phyloP scores from a whole-genome alignment of 2,113 vertebrate genomes.

The Plectropomus leopardus region DNA sequence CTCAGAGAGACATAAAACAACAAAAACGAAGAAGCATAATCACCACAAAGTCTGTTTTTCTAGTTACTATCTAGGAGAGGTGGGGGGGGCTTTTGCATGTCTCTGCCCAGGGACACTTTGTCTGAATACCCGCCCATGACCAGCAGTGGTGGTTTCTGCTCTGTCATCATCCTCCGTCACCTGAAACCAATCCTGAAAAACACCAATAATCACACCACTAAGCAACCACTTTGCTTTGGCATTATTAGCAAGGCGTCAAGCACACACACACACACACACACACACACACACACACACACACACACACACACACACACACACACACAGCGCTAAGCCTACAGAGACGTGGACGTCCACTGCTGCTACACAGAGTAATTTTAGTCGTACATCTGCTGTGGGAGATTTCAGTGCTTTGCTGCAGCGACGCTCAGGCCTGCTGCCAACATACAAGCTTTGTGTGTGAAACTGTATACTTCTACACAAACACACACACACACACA shows the following conservation, averaged over 20 bases:
- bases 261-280: background rate
- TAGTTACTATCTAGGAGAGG: too few species aligned
- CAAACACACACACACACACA: conserved; percentile 11
- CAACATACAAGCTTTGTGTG: background rate
- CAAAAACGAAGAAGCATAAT: too few species aligned
- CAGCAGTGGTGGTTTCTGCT: too few species aligned
- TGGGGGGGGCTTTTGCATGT: too few species aligned
- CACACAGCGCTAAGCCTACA: background rate
- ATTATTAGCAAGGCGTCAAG: background rate
- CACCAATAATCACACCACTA: background rate
- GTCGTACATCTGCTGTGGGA: conserved; percentile 41
- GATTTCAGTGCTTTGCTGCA: conserved; percentile 15
- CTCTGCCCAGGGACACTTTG: too few species aligned
- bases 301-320: conserved; percentile 26
- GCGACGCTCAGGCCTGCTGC: conserved; percentile 14
- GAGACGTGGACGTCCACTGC: background rate
- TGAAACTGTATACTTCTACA: conserved; percentile 1
- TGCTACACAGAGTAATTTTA: conserved; percentile 22
- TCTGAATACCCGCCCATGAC: too few species aligned
- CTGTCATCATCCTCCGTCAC: background rate
- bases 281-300: conserved; percentile 19
- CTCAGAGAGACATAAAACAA: too few species aligned
- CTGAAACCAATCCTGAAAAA: background rate
- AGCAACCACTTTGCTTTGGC: background rate
- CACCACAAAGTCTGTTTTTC: too few species aligned